phyloP scores from a whole-genome alignment of 2,797 vertebrate species.

The Semotilus atromaculatus region DNA sequence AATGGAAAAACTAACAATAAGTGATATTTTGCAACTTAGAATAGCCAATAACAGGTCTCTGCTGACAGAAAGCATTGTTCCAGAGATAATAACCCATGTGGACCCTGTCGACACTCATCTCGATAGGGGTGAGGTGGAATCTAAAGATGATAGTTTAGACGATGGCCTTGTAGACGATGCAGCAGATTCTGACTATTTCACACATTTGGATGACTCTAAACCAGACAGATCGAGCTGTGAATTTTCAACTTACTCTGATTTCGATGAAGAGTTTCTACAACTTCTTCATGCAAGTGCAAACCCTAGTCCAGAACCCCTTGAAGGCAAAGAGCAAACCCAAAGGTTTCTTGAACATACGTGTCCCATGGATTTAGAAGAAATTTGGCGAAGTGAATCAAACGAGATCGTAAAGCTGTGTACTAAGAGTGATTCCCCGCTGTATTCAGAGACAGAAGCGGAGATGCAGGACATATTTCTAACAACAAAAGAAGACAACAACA shows the following conservation, averaged over 20 bases:
- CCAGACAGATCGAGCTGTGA: constrained; percentile 76
- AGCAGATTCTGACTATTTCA: constrained; percentile 79
- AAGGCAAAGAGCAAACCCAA: constrained; percentile 48
- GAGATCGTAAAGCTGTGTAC: constrained; percentile 47
- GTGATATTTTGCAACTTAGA: constrained; percentile 79
- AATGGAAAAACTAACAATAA: constrained; percentile 84
- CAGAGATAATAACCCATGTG: constrained; percentile 39
- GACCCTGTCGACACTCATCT: constrained; percentile 21
- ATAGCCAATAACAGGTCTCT: constrained; percentile 48
- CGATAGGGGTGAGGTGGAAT: constrained; percentile 25
- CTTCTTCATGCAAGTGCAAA: constrained; percentile 63
- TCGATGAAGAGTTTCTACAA: constrained; percentile 76
- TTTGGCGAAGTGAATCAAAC: constrained; percentile 57
- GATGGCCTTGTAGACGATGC: constrained; percentile 67
- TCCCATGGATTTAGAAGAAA: constrained; percentile 45
- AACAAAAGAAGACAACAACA: constrained; percentile 38
- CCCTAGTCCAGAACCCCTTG: constrained; percentile 64
- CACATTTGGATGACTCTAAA: constrained; percentile 76
- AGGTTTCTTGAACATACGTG: constrained; percentile 31
- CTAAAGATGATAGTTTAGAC: constrained; percentile 46
- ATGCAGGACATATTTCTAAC: constrained; percentile 39
- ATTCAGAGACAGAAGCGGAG: constrained; percentile 31
- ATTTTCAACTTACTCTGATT: constrained; percentile 74
- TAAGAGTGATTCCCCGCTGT: constrained; percentile 44
- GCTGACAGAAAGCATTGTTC: constrained; percentile 10